Conservation (phyloP, 2,797 vertebrate species). For the Onychomys arenicola region DNA sequence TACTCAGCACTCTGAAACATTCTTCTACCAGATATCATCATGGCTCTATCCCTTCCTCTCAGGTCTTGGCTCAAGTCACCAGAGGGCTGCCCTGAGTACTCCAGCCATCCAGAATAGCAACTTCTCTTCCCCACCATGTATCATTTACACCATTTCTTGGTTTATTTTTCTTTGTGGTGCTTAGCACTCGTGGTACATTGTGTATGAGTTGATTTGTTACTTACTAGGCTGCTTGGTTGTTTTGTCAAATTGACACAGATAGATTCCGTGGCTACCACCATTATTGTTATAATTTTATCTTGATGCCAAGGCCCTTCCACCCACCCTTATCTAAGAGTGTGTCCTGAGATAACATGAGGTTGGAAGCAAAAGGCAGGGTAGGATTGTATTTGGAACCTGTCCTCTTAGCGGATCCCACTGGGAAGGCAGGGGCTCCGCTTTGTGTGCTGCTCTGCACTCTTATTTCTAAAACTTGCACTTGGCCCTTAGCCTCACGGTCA, state of each 20-base stretch:
- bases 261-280: neutral
- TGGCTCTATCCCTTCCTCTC: neutral
- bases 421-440: neutral
- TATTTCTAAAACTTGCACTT: constrained; percentile 53
- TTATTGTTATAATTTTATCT: neutral
- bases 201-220: neutral
- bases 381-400: neutral
- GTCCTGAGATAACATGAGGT: neutral
- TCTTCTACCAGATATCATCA: neutral
- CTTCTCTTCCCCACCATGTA: fast-evolving
- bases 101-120: neutral
- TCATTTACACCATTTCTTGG: neutral
- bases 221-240: neutral
- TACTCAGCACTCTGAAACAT: neutral
- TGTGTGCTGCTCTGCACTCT: neutral
- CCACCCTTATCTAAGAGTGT: neutral
- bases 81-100: neutral
- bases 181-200: neutral
- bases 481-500: neutral
- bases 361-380: neutral
- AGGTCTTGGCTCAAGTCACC: neutral
- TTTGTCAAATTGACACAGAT: neutral
- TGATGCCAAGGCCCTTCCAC: neutral
- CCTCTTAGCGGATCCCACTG: neutral
- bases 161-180: neutral